These are phyloP conservation scores for Terebella lapidaria DNA, from an alignment of 2,888 invertebrate genomes.

Conservation along the genomic window DNA sequence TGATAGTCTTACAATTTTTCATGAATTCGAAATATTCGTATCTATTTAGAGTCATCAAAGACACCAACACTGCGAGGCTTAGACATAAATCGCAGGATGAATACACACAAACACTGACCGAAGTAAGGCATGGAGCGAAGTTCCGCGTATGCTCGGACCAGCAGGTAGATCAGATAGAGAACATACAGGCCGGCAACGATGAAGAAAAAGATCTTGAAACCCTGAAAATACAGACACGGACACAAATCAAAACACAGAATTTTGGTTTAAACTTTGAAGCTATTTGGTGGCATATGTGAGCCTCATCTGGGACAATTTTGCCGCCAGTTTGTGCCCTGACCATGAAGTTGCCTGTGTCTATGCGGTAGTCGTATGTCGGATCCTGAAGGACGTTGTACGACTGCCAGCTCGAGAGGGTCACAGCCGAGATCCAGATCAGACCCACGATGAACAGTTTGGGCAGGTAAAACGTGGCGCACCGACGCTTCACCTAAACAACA, in stretches of 20 bases:
- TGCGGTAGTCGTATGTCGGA: slow-evolving; percentile 86
- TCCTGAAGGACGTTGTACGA: slow-evolving; percentile 81
- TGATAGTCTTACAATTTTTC: no score
- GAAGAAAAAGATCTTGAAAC: slow-evolving; percentile 86
- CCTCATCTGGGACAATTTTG: no score
- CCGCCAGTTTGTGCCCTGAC: no score
- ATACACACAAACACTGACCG: slow-evolving; percentile 63
- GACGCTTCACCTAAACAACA: slow-evolving; percentile 77
- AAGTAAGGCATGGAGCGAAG: slow-evolving; percentile 95
- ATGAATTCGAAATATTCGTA: no score
- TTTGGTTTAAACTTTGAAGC: no score
- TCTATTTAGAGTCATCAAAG: no score
- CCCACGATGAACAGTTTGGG: slow-evolving; percentile 84
- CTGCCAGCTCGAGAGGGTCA: slow-evolving; percentile 84
- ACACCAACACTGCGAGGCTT: no score
- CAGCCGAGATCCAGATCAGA: slow-evolving; percentile 78
- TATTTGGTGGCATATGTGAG: no score
- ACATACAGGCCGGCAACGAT: slow-evolving; percentile 78
- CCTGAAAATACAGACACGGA: slow-evolving; percentile 67
- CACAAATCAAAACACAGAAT: no score
- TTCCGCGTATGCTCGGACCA: slow-evolving; percentile 88
- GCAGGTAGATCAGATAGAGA: slow-evolving; percentile 75
- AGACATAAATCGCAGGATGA: neutral
- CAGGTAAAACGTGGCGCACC: slow-evolving; percentile 80
- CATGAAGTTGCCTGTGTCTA: slow-evolving; percentile 62